A percentile compares a stretch with the other conserved stretches of the same genome.
phyloP scores from a whole-genome alignment of 1,140 invertebrate genomes.

The Tenebrio molitor region DNA sequence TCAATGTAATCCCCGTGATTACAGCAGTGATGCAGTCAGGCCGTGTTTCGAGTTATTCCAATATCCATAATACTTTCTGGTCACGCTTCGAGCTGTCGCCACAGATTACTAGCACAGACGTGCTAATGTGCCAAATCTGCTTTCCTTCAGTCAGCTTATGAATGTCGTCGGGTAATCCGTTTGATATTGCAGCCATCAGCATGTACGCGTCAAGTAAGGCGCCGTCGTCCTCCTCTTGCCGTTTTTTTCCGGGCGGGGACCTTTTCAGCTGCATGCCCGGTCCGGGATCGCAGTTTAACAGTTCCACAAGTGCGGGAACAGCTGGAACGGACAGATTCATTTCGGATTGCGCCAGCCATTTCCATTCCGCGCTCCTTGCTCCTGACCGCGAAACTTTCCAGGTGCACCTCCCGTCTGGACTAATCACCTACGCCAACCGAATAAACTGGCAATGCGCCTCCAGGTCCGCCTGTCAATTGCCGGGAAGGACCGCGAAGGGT shows the following conservation, averaged over 20 bases:
- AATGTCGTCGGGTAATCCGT: constrained; percentile 40
- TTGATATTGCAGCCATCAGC: constrained; percentile 22
- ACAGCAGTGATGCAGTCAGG: constrained; percentile 8
- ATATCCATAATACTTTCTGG: constrained; percentile 61
- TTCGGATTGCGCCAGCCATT: constrained; percentile 64
- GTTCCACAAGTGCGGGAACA: constrained; percentile 65
- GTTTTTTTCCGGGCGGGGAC: not conserved
- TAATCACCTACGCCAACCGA: constrained; percentile 51
- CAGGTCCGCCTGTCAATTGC: constrained; percentile 24
- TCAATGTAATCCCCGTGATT: constrained; percentile 2
- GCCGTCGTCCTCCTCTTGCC: not conserved
- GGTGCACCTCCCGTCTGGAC: constrained; percentile 53
- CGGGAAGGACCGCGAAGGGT: not conserved
- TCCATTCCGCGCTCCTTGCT: constrained; percentile 64
- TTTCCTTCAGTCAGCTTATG: constrained; percentile 55
- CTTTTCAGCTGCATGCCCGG: constrained; percentile 21
- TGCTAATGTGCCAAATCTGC: constrained; percentile 61
- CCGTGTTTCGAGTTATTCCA: constrained; percentile 31
- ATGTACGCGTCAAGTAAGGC: not conserved
- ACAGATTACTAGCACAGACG: constrained; percentile 62
- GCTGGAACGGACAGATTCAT: constrained; percentile 67
- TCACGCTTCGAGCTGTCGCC: constrained; percentile 64
- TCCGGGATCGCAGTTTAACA: constrained; percentile 59
- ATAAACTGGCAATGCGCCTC: constrained; percentile 42
- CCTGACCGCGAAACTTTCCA: constrained; percentile 63